Base-by-base conservation (phyloP, 92 coral and sea anemone species). In the Zoanthus sociatus region DNA sequence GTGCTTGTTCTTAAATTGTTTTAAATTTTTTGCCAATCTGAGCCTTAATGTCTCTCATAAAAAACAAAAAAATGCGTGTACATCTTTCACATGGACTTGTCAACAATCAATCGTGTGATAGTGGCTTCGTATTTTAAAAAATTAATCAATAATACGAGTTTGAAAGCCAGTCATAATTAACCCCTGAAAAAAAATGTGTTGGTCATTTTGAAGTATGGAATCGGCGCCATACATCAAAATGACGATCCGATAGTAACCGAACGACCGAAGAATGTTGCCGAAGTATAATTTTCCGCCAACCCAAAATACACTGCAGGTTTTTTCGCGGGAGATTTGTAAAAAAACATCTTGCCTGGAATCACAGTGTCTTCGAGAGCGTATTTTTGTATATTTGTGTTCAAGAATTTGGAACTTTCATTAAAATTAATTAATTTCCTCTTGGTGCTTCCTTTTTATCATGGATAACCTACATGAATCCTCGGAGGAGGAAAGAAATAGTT, bases 191-290 rank as follows among this genome's bases (percentile, higher is more conserved):
- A 78, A 78, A 54, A 55, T 56, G 84, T 18, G 51, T 56, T 54
- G 68, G 84, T 54, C 86, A 63, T 81, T 63, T 81, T 81, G 86
- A 81, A 81, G 86, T 81, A 81, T 81, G 86, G 86, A 81, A 63
- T 14, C 74, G 54, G 84, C 71, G n/a, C 71, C 84, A 78, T 51
- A 78, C 83, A 45, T 78, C 45, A 78, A 78, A 78, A 31, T 30
- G 86, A 81, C 86, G 54, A 20, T 81, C 53, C 75, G 72, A 61
- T 81, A 58, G 14, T 58, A 13, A 13, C 66, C 66, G 66, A 58
- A 58, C 66, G 66, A 58, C 66, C 66, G n/a, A 15, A 14, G 66
- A 58, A 58, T 58, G 66, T 58, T 58, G 66, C 66, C 66, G 66
- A 58, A 58, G 66, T 58, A 58, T 58, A 58, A 10, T 58, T 58